Evolutionary conservation across 2,888 invertebrate species (phyloP).

Genomic region (Zele albiditarsus): DNA sequence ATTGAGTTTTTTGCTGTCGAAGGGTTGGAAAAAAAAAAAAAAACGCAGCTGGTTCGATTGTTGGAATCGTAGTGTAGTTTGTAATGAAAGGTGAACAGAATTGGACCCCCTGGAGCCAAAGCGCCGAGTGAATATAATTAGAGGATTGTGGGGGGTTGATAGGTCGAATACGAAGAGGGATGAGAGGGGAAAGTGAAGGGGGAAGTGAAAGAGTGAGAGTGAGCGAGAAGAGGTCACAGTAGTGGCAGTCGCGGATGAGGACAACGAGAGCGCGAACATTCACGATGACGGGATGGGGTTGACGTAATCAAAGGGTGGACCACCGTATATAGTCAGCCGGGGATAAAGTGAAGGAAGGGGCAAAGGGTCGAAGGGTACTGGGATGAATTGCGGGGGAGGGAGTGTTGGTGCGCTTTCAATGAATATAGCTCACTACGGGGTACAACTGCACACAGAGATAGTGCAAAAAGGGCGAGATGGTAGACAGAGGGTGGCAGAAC

Average conservation of each 20-base stretch:
- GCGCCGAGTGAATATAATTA: constrained; percentile 72
- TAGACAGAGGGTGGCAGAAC: constrained; percentile 42
- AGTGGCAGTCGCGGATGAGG: constrained; percentile 39
- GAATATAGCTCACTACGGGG: not conserved
- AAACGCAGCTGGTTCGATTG: constrained; percentile 66
- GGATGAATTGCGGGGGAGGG: constrained; percentile 35
- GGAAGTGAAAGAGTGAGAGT: constrained; percentile 19
- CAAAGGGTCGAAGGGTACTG: constrained; percentile 45
- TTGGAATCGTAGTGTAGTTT: constrained; percentile 67
- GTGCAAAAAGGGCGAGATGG: constrained; percentile 26
- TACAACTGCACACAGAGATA: not conserved
- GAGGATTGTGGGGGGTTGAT: constrained; percentile 66
- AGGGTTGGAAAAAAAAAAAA: constrained; percentile 50
- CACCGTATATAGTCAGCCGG: constrained; percentile 50
- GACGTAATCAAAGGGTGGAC: constrained; percentile 72
- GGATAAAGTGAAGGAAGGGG: constrained; percentile 50
- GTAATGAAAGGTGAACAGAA: constrained; percentile 73
- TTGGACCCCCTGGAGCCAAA: constrained; percentile 70
- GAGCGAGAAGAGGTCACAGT: constrained; percentile 36
- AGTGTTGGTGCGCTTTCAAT: not conserved
- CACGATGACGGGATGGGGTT: constrained; percentile 59
- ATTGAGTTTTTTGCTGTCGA: not conserved
- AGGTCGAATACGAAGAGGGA: constrained; percentile 48
- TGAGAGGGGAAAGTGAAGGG: constrained; percentile 15
- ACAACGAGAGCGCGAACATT: constrained; percentile 42